Evolutionary conservation across 2,797 vertebrate genomes (phyloP), one percentile per base, ranked within the genome.

Genomic region (Melanotaenia nigrans): DNA sequence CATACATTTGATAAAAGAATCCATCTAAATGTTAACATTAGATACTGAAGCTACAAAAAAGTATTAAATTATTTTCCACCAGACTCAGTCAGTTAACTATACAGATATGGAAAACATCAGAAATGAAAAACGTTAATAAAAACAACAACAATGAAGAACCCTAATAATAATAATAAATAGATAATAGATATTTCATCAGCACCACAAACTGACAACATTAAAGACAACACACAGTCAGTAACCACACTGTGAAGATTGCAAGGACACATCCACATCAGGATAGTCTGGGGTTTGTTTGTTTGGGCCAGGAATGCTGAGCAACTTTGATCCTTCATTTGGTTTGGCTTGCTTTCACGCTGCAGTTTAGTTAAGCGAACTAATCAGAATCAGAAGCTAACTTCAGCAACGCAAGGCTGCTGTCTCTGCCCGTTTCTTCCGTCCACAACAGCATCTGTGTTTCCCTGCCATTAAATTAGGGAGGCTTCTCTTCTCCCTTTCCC

Each of bases 1-100:
- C 38, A 72, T 73, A 71, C 42, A 68, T 74, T 14, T 35, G 66
- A 76, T 61, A 71, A 72, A 59, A 69, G 35, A 42, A 10, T 54
- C 24, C 45, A 24, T 18, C 32, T 53, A 13, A 64, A 3, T 12
- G 45, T n/a, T 56, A 24, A n/a, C 2, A 32, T 62, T 66, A 14
- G 53, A 76, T 42, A 58, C 36, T 61, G 55, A 42, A 45, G 30
- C 9, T 32, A 42, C 24, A 25, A 73, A 54, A 54, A 73, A 7
- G 16, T 16, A 25, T 38, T 22, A 57, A 25, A 40, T 25, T 40
- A 42, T 66, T 56, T 66, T 30, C 18, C 6, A 22, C 10, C 25
- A 42, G 12, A 56, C 20, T 32, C 12, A 1, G 20, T 16, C 11
- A 28, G 22, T 49, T 12, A 58, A 58, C 24, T 38, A 53, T 65